phyloP scores from a whole-genome alignment of 2,113 vertebrate species.

The Phrynosoma blainvillii region DNA sequence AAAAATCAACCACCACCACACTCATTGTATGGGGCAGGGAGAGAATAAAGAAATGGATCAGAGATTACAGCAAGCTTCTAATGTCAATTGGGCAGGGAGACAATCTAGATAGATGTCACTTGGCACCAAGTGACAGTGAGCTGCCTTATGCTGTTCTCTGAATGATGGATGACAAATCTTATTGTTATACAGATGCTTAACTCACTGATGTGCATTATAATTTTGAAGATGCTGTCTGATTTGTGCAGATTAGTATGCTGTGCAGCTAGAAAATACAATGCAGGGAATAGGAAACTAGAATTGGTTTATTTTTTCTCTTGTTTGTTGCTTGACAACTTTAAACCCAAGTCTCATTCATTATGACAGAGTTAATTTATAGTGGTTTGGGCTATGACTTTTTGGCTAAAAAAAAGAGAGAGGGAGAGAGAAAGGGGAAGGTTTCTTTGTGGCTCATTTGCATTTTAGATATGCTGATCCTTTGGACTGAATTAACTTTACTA shows the following conservation, averaged over 20 bases:
- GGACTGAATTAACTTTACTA: slow-evolving; percentile 44
- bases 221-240: slow-evolving; percentile 75
- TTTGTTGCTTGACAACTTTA: slow-evolving; percentile 73
- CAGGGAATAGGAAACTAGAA: slow-evolving; percentile 58
- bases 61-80: slow-evolving; percentile 46
- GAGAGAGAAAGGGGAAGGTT: not conserved
- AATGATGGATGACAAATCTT: slow-evolving; percentile 74
- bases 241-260: slow-evolving; percentile 72
- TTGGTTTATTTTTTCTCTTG: slow-evolving; percentile 70
- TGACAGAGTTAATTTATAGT: slow-evolving; percentile 67
- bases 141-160: slow-evolving; percentile 67
- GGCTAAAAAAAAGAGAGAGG: slow-evolving; percentile 34
- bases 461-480: slow-evolving; percentile 57
- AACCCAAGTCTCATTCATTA: slow-evolving; percentile 70
- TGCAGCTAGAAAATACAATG: slow-evolving; percentile 56
- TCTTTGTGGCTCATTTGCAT: slow-evolving; percentile 62
- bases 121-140: slow-evolving; percentile 68
- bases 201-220: slow-evolving; percentile 70
- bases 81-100: slow-evolving; percentile 58
- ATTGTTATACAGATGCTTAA: slow-evolving; percentile 77
- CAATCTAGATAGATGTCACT: slow-evolving; percentile 67
- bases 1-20: not conserved
- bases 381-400: slow-evolving; percentile 64
- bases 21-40: not conserved
- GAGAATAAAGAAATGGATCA: slow-evolving; percentile 37